Evolutionary conservation across 2,797 vertebrate genomes (phyloP), one percentile per base, ranked within the genome.

Genomic region (Rallus crepitans): DNA sequence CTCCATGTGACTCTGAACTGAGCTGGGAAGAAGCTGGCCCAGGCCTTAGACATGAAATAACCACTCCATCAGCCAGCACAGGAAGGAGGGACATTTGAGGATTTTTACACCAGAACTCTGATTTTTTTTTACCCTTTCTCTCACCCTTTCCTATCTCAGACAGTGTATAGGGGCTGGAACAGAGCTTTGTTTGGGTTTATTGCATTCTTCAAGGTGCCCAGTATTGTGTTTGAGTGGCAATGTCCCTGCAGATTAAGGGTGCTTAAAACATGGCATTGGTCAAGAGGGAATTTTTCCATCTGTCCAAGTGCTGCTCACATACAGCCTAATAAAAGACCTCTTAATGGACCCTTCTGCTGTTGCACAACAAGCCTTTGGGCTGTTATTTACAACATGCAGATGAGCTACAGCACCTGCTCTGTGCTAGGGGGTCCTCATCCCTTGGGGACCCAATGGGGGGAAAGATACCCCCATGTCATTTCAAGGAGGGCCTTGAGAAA

Each of bases 281-380:
- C 31, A 60, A 70, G 63, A 81, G 48, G 60, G 28, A 76, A 40
- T 63, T 88, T 94, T 90, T 86, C 66, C 81, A 56, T 90, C 66
- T 89, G 39, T 37, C 81, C 20, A 27, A 83, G 40, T 69, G 73
- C 57, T 90, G 48, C 78, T 90, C 40, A 60, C 30, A 55, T 27
- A 56, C 10, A 13, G 30, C 33, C 52, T 73, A 9, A 63, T 82
- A 89, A 66, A 92, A 91, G 39, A 53, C 23, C n/a, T 71, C 50
- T 45, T 63, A 65, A 91, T 33, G 61, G 69, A 23, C 76, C 30
- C 5, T 23, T 92, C 27, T 28, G 21, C 16, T 88, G n/a, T 39
- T 78, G 76, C 47, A 53, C 37, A 68, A 12, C 60, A 61, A 56
- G 45, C 39, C n/a, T 89, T 63, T 72, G 60, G 42, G 50, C 79